Percentiles rank a stretch among this genome's conserved stretches.
These are phyloP conservation scores for Dromas ardeola DNA, from an alignment of 2,113 vertebrate species.

Conservation along the genomic window DNA sequence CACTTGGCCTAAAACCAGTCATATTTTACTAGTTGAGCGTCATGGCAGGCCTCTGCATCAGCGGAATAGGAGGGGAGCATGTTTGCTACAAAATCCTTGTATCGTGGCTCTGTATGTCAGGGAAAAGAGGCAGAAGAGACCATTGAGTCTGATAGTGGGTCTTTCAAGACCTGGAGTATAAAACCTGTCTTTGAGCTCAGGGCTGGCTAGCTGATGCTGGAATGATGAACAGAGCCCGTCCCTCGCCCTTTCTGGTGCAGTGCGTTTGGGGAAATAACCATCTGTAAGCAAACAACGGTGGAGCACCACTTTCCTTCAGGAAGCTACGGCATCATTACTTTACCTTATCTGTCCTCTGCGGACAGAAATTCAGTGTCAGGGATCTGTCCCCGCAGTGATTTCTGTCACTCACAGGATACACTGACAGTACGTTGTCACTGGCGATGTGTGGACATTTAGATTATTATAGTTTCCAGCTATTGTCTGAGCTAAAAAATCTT, in stretches of 20 bases:
- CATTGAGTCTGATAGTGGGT: neutral
- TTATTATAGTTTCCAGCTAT: neutral
- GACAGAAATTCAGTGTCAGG: neutral
- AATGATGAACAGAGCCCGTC: neutral
- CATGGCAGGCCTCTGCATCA: neutral
- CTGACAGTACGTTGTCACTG: neutral
- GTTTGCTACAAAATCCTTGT: neutral
- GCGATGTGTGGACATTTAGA: neutral
- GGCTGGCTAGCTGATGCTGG: neutral
- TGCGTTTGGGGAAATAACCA: neutral
- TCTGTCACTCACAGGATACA: neutral
- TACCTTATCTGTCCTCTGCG: neutral
- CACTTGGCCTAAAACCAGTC: neutral
- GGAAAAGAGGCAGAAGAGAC: neutral
- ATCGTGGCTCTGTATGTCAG: neutral
- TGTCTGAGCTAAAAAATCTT: neutral
- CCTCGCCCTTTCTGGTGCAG: neutral
- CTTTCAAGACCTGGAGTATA: neutral
- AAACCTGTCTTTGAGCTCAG: neutral
- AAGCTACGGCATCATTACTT: neutral
- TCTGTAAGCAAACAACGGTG: neutral
- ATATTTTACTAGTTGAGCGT: neutral
- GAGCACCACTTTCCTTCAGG: neutral
- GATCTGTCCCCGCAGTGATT: neutral
- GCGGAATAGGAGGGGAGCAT: neutral